Evolutionary conservation across 1,140 invertebrate genomes (phyloP).

Genomic region (Scylla paramamosain): DNA sequence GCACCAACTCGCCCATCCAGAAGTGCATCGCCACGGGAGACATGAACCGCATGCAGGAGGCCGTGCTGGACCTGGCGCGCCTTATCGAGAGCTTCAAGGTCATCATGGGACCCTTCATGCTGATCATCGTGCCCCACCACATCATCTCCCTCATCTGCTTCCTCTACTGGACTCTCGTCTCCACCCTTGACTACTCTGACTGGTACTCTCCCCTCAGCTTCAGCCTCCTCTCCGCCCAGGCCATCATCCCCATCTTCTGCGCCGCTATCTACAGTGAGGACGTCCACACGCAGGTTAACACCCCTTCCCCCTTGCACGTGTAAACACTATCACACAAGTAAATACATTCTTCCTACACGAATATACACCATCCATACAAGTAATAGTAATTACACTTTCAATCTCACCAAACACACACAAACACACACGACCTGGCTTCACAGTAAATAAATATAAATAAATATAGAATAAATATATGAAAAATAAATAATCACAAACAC

Average conservation of each 20-base stretch:
- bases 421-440: no score
- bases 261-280: conserved; percentile 77
- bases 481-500: no score
- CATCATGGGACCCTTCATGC: conserved; percentile 76
- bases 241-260: conserved; percentile 77
- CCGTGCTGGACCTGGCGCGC: conserved; percentile 74
- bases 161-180: conserved; percentile 77
- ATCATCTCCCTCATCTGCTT: conserved; percentile 77
- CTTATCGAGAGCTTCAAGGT: conserved; percentile 76
- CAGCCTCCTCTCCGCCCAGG: conserved; percentile 76
- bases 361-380: not conserved
- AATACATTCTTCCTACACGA: not conserved
- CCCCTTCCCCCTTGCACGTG: not conserved
- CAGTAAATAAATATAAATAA: no score
- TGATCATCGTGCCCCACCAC: conserved; percentile 77
- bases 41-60: conserved; percentile 76
- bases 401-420: no score
- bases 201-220: conserved; percentile 77
- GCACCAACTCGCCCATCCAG: conserved; percentile 70
- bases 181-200: conserved; percentile 76
- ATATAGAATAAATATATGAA: no score
- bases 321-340: not conserved
- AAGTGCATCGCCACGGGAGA: conserved; percentile 76
- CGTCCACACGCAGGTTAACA: conserved; percentile 72
- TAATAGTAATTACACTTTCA: no score